phyloP scores from a whole-genome alignment of 1,140 invertebrate species.

The Papilio polytes region DNA sequence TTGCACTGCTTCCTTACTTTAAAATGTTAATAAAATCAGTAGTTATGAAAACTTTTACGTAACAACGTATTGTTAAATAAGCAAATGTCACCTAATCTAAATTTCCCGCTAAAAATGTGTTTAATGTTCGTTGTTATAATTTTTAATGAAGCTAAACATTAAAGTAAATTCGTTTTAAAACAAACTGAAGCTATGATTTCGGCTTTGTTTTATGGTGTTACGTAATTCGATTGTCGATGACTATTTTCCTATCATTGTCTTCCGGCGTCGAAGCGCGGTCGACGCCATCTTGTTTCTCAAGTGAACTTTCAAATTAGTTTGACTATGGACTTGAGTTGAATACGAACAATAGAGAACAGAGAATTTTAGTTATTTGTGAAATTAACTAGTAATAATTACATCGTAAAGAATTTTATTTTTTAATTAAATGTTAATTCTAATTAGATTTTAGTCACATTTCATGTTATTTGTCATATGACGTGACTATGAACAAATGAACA shows the following conservation, averaged over 20 bases:
- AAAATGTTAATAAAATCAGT: background rate
- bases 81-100: background rate
- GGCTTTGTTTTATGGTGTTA: slow-evolving; percentile 56
- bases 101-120: background rate
- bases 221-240: slow-evolving; percentile 63
- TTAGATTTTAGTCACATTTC: too few species aligned
- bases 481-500: background rate
- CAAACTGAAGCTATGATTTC: slow-evolving; percentile 47
- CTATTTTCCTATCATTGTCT: slow-evolving; percentile 55
- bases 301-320: slow-evolving; percentile 66
- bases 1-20: background rate
- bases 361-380: too few species aligned
- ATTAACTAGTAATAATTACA: background rate
- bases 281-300: slow-evolving; percentile 59
- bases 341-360: slow-evolving; percentile 35
- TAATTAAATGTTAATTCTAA: too few species aligned
- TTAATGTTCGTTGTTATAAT: background rate
- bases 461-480: too few species aligned
- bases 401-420: background rate
- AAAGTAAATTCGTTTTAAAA: background rate
- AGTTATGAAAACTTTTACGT: background rate
- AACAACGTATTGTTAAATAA: background rate
- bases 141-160: background rate
- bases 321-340: slow-evolving; percentile 43
- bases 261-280: slow-evolving; percentile 45